Conservation (phyloP, 2,113 vertebrate species). For the Ornithorhynchus anatinus region DNA sequence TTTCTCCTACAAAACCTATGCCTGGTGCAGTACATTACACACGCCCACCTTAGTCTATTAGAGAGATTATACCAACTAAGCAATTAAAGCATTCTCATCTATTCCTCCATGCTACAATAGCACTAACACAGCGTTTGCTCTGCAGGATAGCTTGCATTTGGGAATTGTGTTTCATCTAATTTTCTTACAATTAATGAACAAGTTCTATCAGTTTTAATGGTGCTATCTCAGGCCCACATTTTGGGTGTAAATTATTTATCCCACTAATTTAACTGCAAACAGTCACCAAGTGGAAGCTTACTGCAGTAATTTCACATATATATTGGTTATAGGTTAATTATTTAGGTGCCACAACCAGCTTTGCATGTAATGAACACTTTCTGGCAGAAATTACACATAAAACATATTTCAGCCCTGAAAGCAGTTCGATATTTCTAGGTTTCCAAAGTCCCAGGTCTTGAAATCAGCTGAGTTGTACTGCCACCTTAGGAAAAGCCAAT, state of each 20-base stretch:
- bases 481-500: not conserved
- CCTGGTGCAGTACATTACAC: not conserved
- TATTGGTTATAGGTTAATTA: conserved; percentile 76
- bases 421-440: conserved; percentile 30
- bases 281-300: conserved; percentile 63
- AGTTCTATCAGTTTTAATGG: conserved; percentile 67
- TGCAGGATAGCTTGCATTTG: conserved; percentile 43
- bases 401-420: conserved; percentile 59
- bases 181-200: conserved; percentile 72
- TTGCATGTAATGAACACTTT: conserved; percentile 64
- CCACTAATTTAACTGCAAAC: conserved; percentile 74
- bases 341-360: conserved; percentile 52
- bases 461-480: not conserved
- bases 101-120: conserved; percentile 19
- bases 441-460: conserved; percentile 41
- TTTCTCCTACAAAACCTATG: too few relatives aligned
- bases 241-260: conserved; percentile 77
- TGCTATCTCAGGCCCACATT: conserved; percentile 61
- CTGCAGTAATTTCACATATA: conserved; percentile 64
- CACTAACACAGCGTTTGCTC: conserved; percentile 44
- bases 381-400: conserved; percentile 58
- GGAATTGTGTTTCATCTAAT: conserved; percentile 67
- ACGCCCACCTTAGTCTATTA: conserved; percentile 12
- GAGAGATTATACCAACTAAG: not conserved
- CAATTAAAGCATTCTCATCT: conserved; percentile 37